A percentile compares a stretch with the other conserved stretches of the same genome.
phyloP scores from a whole-genome alignment of 2,888 invertebrate species.

The Athalia circularis region DNA sequence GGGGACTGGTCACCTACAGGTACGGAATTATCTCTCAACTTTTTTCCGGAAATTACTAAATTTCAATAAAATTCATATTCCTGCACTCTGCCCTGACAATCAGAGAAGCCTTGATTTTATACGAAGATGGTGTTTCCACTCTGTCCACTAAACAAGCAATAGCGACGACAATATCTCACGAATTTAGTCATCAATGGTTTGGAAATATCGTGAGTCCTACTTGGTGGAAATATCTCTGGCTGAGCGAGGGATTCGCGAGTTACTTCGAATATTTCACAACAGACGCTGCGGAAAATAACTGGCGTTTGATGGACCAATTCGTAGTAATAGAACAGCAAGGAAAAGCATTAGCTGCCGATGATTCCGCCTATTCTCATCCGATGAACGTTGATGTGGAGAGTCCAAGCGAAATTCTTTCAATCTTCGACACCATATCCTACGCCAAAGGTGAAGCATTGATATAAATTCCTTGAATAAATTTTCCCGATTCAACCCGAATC shows the following conservation, averaged over 20 bases:
- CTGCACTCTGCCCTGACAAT: not conserved
- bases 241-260: constrained; percentile 75
- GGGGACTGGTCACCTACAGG: constrained; percentile 82
- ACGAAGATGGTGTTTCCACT: constrained; percentile 55
- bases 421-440: constrained; percentile 78
- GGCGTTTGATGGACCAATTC: constrained; percentile 70
- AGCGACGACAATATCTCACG: constrained; percentile 73
- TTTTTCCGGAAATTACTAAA: too few relatives aligned
- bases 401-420: constrained; percentile 75
- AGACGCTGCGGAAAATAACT: constrained; percentile 60
- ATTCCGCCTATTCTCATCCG: constrained; percentile 74
- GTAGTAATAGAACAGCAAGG: constrained; percentile 73
- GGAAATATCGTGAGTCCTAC: constrained; percentile 71
- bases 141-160: constrained; percentile 59
- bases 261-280: constrained; percentile 75
- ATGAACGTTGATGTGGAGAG: constrained; percentile 76
- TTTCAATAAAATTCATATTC: not conserved
- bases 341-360: constrained; percentile 66
- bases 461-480: not conserved
- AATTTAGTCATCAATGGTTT: constrained; percentile 77
- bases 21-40: constrained; percentile 57
- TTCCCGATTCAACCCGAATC: not conserved
- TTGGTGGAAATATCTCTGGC: constrained; percentile 73
- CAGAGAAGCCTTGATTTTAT: constrained; percentile 53
- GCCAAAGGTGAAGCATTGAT: constrained; percentile 75